Conservation (phyloP, 1,140 invertebrate genomes). For the Charaxes varanes region DNA sequence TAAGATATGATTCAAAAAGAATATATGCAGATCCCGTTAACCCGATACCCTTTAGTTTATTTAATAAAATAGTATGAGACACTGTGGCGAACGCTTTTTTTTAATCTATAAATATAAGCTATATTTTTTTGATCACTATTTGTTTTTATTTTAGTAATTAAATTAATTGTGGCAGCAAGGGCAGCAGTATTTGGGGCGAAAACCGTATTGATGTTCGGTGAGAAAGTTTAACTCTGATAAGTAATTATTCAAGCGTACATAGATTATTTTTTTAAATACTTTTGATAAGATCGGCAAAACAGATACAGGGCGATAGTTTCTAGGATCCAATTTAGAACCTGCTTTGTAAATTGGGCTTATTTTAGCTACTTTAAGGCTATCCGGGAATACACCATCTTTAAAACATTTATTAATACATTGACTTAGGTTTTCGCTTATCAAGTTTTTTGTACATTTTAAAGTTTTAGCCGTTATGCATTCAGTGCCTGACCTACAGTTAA, state of each 20-base stretch:
- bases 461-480: slow-evolving; percentile 6
- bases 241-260: not conserved
- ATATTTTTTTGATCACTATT: slow-evolving; percentile 14
- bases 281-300: slow-evolving; percentile 4
- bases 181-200: slow-evolving; percentile 4
- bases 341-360: slow-evolving; percentile 11
- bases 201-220: slow-evolving; percentile 3
- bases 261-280: slow-evolving; percentile 4
- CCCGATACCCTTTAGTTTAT: slow-evolving; percentile 13
- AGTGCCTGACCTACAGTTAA: slow-evolving; percentile 7
- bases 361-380: slow-evolving; percentile 6
- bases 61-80: slow-evolving; percentile 8
- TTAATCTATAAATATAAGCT: slow-evolving; percentile 9
- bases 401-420: slow-evolving; percentile 6
- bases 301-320: slow-evolving; percentile 6
- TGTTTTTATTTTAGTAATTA: slow-evolving; percentile 15
- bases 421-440: not conserved
- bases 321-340: slow-evolving; percentile 1
- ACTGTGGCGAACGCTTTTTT: slow-evolving; percentile 17
- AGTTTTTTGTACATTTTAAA: slow-evolving; percentile 9
- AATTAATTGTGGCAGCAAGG: slow-evolving; percentile 11
- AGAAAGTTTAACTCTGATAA: not conserved
- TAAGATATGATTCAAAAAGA: slow-evolving; percentile 10
- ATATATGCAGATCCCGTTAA: slow-evolving; percentile 1
- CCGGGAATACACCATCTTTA: not conserved